Percentiles rank a stretch among this genome's conserved stretches.
Evolutionary conservation across 2,888 invertebrate species (phyloP).

Genomic region (Julus scandinavius): DNA sequence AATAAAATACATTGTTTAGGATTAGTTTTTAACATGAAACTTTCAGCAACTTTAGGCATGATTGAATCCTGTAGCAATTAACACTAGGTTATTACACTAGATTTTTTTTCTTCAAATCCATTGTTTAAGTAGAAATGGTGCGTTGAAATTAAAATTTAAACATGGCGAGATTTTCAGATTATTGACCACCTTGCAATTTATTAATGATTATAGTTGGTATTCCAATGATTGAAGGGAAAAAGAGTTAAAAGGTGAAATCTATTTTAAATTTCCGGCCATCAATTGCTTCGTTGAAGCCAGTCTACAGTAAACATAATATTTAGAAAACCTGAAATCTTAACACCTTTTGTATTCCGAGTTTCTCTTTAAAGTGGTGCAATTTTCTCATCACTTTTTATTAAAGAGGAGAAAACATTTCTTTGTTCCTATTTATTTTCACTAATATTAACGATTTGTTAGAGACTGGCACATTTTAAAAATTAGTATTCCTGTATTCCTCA

Average conservation of each 20-base stretch:
- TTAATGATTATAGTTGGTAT: background rate
- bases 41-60: background rate
- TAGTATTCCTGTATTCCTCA: too few relatives aligned
- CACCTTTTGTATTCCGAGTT: background rate
- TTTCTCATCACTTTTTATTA: too few relatives aligned
- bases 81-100: background rate
- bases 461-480: too few relatives aligned
- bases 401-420: too few relatives aligned
- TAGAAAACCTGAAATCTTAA: background rate
- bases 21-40: background rate
- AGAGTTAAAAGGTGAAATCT: slow-evolving; percentile 1
- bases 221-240: background rate
- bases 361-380: too few relatives aligned
- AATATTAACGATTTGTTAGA: too few relatives aligned
- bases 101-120: background rate
- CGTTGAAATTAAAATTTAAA: background rate
- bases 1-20: background rate
- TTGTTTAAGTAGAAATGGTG: background rate
- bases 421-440: too few relatives aligned
- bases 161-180: background rate
- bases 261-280: background rate
- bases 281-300: background rate
- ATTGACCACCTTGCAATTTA: background rate
- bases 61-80: background rate
- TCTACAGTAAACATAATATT: background rate